phyloP scores from a whole-genome alignment of 2,113 vertebrate genomes.

The Aythya baeri region DNA sequence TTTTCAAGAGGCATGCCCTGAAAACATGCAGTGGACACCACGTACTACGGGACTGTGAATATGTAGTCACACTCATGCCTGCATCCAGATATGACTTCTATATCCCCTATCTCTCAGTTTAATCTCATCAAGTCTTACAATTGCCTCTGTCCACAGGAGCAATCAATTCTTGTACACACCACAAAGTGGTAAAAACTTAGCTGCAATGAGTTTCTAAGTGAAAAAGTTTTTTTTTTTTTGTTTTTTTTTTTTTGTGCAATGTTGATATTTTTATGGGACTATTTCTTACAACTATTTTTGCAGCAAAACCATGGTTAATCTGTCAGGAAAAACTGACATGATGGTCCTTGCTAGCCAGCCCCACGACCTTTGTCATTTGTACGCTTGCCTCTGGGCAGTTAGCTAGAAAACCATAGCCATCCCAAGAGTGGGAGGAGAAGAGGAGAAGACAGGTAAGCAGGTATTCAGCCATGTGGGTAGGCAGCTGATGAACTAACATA shows the following conservation, averaged over 20 bases:
- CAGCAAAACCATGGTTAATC: not conserved
- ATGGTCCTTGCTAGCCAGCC: not conserved
- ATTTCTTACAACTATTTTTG: not conserved
- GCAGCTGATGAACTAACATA: not conserved
- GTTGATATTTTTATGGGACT: not conserved
- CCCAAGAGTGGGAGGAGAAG: not conserved
- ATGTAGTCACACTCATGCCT: not conserved
- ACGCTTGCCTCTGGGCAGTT: not conserved
- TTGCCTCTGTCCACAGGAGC: not conserved
- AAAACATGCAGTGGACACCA: too few species aligned
- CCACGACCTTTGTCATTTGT: not conserved
- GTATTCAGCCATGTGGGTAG: not conserved
- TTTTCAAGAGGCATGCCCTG: not conserved
- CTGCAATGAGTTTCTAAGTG: not conserved
- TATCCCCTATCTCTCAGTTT: not conserved
- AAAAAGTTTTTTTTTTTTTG: not conserved
- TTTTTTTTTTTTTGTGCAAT: not conserved
- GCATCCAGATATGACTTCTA: not conserved
- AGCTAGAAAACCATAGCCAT: not conserved
- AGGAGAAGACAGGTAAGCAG: not conserved
- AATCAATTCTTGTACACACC: not conserved
- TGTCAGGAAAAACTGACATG: not conserved
- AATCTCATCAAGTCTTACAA: not conserved
- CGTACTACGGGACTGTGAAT: rapidly evolving
- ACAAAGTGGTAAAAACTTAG: not conserved